Evolutionary conservation across 2,888 invertebrate genomes (phyloP), one percentile per base, ranked within the genome.

Genomic region (Labia minor): DNA sequence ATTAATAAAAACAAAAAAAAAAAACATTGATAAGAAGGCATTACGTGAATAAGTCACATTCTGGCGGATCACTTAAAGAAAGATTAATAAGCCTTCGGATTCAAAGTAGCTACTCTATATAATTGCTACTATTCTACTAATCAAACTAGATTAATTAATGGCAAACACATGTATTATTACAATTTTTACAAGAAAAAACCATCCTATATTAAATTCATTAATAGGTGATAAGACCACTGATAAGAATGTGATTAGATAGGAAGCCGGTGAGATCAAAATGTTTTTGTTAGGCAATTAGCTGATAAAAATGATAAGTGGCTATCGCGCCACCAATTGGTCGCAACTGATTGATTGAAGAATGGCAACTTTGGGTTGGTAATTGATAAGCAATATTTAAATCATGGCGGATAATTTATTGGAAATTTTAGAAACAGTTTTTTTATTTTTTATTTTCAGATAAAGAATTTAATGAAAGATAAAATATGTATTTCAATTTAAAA

Each of bases 61-160:
- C 14, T 49, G 14, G 49, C 49, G 49, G 49, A 11, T 26, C 26
- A 26, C 8, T 26, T 26, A 11, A 49, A 49, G 49, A 49, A 11
- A 3, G 14, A 49, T 49, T 4, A 14, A n/a, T 49, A 49, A 10
- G 49, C 49, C 14, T 49, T 49, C 49, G 16, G 3, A 11, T 49
- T 49, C 49, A 49, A 49, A 49, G 49, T 49, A 49, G 49, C 49
- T 49, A 49, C 49, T 49, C 49, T 49, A 49, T 49, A n/a, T 49
- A 49, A 49, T 49, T 16, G 49, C 49, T 49, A 49, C 49, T 49
- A n/a, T 49, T 49, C 49, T 49, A n/a, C 49, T n/a, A 49, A 49
- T 49, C 14, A 49, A 49, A 49, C 49, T 49, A 49, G 49, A 49
- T 49, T 49, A 49, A 49, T 49, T 49, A 49, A 26, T 26, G 26